Evolutionary conservation across 2,888 invertebrate genomes (phyloP).

Genomic region (Himalopsyche japonica): DNA sequence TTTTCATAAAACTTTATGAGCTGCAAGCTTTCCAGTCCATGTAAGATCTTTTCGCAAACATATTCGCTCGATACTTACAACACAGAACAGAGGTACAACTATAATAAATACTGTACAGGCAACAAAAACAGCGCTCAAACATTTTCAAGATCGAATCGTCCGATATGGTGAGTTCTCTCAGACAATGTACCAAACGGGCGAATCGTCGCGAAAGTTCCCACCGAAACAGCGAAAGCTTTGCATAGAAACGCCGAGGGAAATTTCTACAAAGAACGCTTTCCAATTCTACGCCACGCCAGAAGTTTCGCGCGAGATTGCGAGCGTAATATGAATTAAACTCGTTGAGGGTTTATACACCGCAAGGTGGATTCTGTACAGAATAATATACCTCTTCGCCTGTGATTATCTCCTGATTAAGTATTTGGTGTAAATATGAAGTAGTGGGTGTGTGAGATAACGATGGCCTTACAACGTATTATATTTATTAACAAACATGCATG

Average conservation of each 20-base stretch:
- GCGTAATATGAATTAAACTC: background rate
- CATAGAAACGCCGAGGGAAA: constrained; percentile 3
- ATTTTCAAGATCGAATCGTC: constrained; percentile 32
- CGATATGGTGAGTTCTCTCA: constrained; percentile 20
- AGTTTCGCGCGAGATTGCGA: constrained; percentile 5
- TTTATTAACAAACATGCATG: constrained; percentile 17
- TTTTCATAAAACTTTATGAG: background rate
- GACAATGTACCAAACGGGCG: constrained; percentile 16
- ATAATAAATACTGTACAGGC: constrained; percentile 28
- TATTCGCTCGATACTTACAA: constrained; percentile 11
- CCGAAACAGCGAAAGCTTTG: background rate
- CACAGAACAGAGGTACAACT: constrained; percentile 22
- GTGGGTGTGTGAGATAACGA: constrained; percentile 15
- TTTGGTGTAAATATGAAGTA: constrained; percentile 20
- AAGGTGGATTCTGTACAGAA: constrained; percentile 6
- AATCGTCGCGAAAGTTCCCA: constrained; percentile 7
- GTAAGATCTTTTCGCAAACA: constrained; percentile 12
- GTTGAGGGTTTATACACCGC: background rate
- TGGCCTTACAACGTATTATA: background rate
- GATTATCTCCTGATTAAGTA: constrained; percentile 29
- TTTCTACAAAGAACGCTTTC: background rate
- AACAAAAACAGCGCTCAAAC: constrained; percentile 37
- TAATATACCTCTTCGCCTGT: constrained; percentile 5
- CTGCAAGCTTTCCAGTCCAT: constrained; percentile 6
- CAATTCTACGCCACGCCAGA: background rate